phyloP scores from a whole-genome alignment of 2,113 vertebrate species.

The Thymallus thymallus region DNA sequence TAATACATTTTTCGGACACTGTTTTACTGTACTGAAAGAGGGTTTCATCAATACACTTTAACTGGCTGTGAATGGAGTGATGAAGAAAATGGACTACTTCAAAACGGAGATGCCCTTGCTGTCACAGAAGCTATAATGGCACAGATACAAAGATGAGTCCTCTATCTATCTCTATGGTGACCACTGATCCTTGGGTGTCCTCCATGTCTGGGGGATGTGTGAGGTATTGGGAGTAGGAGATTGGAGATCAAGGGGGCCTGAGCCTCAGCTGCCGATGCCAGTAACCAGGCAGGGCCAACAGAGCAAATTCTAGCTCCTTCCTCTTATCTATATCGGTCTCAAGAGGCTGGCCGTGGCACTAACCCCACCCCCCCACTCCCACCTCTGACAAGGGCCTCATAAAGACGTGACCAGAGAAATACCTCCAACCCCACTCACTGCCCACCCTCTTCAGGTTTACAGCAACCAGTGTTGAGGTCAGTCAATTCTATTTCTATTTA shows the following conservation, averaged over 20 bases:
- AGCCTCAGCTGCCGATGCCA: constrained; percentile 68
- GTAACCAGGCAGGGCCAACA: constrained; percentile 63
- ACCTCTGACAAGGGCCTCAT: constrained; percentile 41
- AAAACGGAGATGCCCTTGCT: no score
- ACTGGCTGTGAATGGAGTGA: background rate
- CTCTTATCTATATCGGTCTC: constrained; percentile 72
- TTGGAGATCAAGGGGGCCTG: constrained; percentile 27
- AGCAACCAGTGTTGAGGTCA: no score
- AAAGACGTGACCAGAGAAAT: constrained; percentile 57
- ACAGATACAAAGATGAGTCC: no score
- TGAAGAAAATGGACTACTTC: no score
- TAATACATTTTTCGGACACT: background rate
- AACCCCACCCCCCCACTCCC: constrained; percentile 40
- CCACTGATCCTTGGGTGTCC: background rate
- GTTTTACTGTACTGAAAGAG: background rate
- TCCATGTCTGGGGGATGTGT: background rate
- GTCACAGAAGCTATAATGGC: no score
- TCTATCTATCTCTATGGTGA: no score
- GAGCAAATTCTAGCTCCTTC: constrained; percentile 59
- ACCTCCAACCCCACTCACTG: constrained; percentile 43
- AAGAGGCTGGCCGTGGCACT: constrained; percentile 28
- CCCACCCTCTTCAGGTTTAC: no score
- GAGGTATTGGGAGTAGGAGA: constrained; percentile 43
- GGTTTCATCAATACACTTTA: background rate
- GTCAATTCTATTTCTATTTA: no score